Percentiles rank a stretch among this genome's conserved stretches.
phyloP scores from a whole-genome alignment of 2,888 invertebrate species.

The Chromoteleia sp. region DNA sequence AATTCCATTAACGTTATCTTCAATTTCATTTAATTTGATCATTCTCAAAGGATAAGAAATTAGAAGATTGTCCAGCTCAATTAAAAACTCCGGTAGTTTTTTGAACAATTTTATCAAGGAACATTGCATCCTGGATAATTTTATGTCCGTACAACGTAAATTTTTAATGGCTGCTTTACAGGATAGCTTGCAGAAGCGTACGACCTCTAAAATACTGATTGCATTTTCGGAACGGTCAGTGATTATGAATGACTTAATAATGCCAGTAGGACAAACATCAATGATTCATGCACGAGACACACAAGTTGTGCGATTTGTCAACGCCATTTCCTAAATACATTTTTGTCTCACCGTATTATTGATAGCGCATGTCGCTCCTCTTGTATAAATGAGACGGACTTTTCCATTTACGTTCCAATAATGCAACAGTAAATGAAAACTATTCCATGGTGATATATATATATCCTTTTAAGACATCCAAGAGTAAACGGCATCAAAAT shows the following conservation, averaged over 20 bases:
- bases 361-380: neutral
- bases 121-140: too few species aligned
- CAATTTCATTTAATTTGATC: too few species aligned
- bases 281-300: neutral
- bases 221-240: constrained; percentile 13
- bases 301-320: neutral
- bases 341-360: neutral
- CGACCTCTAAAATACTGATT: constrained; percentile 22
- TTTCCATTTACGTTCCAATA: constrained; percentile 9
- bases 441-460: constrained; percentile 19
- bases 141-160: too few species aligned
- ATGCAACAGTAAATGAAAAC: constrained; percentile 1
- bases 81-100: too few species aligned
- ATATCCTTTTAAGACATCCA: constrained; percentile 17
- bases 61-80: too few species aligned
- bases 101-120: too few species aligned
- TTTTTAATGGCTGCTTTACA: constrained; percentile 4
- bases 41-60: too few species aligned
- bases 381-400: neutral
- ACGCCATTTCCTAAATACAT: constrained; percentile 6
- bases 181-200: neutral
- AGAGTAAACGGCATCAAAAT: constrained; percentile 22
- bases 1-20: too few species aligned
- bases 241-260: constrained; percentile 25
- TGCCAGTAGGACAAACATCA: constrained; percentile 27